Base-by-base conservation (phyloP, 2,888 invertebrate genomes). In the Cyclophora albipunctata region DNA sequence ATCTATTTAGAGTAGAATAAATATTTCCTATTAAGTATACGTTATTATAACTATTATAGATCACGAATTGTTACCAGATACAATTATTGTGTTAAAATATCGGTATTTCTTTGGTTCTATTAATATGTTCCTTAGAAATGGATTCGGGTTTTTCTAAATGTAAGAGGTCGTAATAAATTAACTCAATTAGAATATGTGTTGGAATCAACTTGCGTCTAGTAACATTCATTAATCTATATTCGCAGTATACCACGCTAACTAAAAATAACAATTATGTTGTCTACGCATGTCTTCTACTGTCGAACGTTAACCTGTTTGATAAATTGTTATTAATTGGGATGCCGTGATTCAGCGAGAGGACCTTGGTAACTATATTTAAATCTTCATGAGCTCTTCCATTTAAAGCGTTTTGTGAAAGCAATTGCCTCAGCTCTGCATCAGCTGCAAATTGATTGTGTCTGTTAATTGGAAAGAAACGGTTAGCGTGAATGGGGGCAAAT, bases 321-420 rank as follows among this genome's bases (percentile, higher is more conserved):
- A 88, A 69, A 50, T 78, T 75, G 51, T 80, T 81, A 56, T 83
- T 82, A 1, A 90, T 66, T 4, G 90, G 69, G n/a, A 93, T 86
- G 46, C 93, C 93, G 66, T 95, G 95, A 77, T 95, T 95, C 50
- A 95, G 81, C 5, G 95, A 94, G 65, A 95, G 81, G 53, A 95
- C 93, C 84, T 95, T 95, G 45, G 94, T 93, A 40, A 95, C 94
- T 66, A 95, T 93, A 72, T 93, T 94, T 47, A 95, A 84, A 78
- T 95, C 95, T 72, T 95, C 95, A 51, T 91, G 91, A 56, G 84
- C 84, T 60, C 91, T 90, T 44, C 84, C 85, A 43, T 91, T 91
- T 42, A 94, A 87, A 40, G 93, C 93, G 46, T 92, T 92, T 71
- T 93, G 92, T 47, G 88, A 89, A 20, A 94, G 73, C 45, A 94